Conservation (phyloP, 2,113 vertebrate species). For the Sturnus vulgaris region DNA sequence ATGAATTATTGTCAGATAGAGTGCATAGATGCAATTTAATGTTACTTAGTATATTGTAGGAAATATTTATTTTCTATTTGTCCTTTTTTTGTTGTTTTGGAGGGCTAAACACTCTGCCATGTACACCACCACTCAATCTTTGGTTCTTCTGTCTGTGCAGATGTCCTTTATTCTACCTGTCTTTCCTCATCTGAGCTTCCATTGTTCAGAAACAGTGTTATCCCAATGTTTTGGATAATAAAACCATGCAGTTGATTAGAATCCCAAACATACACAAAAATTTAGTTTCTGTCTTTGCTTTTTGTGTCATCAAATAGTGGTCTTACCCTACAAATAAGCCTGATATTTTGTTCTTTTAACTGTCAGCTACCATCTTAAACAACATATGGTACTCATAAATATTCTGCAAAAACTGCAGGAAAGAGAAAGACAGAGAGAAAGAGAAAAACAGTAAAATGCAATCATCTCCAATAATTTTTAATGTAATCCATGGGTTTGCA, state of each 20-base stretch:
- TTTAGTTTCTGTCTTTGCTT: neutral
- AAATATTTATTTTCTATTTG: neutral
- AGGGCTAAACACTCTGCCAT: neutral
- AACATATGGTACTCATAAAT: neutral
- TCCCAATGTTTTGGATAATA: neutral
- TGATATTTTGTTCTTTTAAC: slow-evolving; percentile 10
- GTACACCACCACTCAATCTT: neutral
- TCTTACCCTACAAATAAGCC: neutral
- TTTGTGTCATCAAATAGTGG: neutral
- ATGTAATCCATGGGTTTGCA: slow-evolving; percentile 13
- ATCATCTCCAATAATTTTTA: neutral
- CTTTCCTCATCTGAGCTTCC: neutral
- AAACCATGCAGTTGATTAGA: neutral
- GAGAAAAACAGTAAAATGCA: slow-evolving; percentile 25
- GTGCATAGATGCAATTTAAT: neutral
- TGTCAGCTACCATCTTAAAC: slow-evolving; percentile 11
- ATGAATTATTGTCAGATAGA: neutral
- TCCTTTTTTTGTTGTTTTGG: neutral
- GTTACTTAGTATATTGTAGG: neutral
- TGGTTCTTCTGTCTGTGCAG: neutral
- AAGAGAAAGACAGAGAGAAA: slow-evolving; percentile 42
- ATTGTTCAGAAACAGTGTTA: neutral
- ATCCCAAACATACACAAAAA: neutral
- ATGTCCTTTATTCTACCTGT: slow-evolving; percentile 12
- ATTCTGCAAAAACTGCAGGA: slow-evolving; percentile 31